Evolutionary conservation across 2,888 invertebrate species (phyloP), one percentile per base, ranked within the genome.

Genomic region (Ferrisia virgata): DNA sequence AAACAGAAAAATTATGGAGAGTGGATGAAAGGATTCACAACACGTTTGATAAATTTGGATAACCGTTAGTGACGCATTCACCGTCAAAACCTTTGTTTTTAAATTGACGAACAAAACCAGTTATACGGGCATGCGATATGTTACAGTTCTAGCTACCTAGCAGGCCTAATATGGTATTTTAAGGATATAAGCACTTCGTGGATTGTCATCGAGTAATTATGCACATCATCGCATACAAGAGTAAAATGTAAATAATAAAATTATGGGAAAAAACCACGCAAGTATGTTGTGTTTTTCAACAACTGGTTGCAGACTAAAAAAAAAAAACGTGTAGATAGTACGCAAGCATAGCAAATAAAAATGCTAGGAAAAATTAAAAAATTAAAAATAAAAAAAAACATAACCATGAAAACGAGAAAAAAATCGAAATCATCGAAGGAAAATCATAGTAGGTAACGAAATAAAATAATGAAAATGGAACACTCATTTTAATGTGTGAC

Each of bases 401-500:
- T 13, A 40, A 39, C 22, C 39, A 40, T n/a, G n/a, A n/a, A 39
- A 79, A 79, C 36, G 8, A 72, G 13, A 22, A 39, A 53, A 58
- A 69, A 69, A 78, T 39, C 22, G 11, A 40, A 82, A 31, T 64
- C 28, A 76, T 64, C 28, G 79, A 82, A 69, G 25, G n/a, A 58
- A 85, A 85, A 82, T 53, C 8, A 58, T 39, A 79, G 64, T 25
- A 40, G 43, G 69, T 72, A 82, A 84, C 36, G 47, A 76, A 84
- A 80, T 36, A 76, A 84, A 79, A 58, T 76, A 69, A 85, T 58
- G 58, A 58, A 64, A 64, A 64, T 64, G 64, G 28, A 83, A 83
- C 76, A 83, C 76, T 83, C 83, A 18, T 72, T 76, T 72, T 47
- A 36, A 83, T 72, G 72, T 76, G 72, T 83, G 83, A 83, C 83